Base-by-base conservation (phyloP, 2,797 vertebrate species). In the Poeciliopsis presidionis region DNA sequence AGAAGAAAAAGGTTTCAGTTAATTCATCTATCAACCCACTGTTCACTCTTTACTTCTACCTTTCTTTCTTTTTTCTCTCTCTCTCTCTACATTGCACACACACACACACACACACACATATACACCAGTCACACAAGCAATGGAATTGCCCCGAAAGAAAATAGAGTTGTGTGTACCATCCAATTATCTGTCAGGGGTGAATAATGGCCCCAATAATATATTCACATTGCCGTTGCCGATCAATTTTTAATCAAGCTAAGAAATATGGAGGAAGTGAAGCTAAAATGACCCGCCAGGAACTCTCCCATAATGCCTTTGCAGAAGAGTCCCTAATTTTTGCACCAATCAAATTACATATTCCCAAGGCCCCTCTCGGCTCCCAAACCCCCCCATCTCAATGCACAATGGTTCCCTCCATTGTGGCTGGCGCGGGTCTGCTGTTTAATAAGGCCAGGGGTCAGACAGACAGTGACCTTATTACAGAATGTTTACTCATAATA, bases 201-300 rank as follows among this genome's bases (percentile, higher is more conserved):
- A 97, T 98, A 97, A 99, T 98, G 96, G 97, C 96, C 96, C 97
- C 97, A 99, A 99, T 99, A 98, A 99, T 99, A 99, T 99, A 99
- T 99, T 99, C 98, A 98, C 97, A 98, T 97, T 97, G 98, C 98
- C 95, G 96, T 95, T 95, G 96, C 97, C 96, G 98, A 99, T 99
- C 98, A 99, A 99, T 99, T 99, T 99, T 99, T 99, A 99, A 99
- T 99, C 98, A 99, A 99, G 97, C 97, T 96, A 96, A 99, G 97
- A 99, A 99, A 98, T 98, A 99, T 98, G 97, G 98, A 98, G 97
- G 96, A 97, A 98, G 97, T 96, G 96, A 96, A 93, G 97, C 97
- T 98, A 97, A 98, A 99, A 99, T 98, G 97, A 98, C 97, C 98
- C 97, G 96, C 96, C 95, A 98, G 97, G 96, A 98, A 96, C 96